These are phyloP conservation scores for Heliconius hermathena DNA, from an alignment of 1,140 invertebrate species.

Conservation along the genomic window DNA sequence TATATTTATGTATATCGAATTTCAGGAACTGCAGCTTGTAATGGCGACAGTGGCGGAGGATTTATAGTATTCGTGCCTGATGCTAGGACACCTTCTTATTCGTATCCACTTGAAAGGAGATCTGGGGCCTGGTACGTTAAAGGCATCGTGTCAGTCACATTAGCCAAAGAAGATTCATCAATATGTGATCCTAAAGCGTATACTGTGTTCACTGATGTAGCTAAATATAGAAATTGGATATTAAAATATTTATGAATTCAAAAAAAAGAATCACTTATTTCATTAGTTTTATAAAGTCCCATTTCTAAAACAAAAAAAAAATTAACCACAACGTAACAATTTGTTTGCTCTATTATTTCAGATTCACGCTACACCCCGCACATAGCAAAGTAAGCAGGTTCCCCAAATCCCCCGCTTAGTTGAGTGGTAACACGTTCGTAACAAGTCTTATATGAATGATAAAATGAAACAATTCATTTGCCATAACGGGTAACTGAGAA, in stretches of 20 bases:
- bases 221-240: constrained; percentile 22
- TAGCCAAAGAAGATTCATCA: constrained; percentile 2
- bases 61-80: constrained; percentile 24
- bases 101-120: not conserved
- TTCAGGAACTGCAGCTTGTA: constrained; percentile 22
- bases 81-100: not conserved
- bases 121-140: constrained; percentile 24
- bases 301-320: no score
- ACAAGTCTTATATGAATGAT: no score
- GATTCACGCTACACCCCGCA: no score
- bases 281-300: no score
- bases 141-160: constrained; percentile 19
- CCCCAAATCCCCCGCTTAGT: no score
- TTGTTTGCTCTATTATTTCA: no score
- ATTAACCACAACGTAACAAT: no score
- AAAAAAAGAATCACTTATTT: no score
- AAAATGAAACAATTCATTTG: no score
- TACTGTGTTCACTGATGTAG: constrained; percentile 28
- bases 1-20: not conserved
- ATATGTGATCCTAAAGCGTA: constrained; percentile 23
- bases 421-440: no score
- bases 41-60: constrained; percentile 24
- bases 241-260: not conserved
- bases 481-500: no score
- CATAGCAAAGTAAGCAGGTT: no score